phyloP scores from a whole-genome alignment of 2,888 invertebrate species.

The Listrodromus nycthemerus region DNA sequence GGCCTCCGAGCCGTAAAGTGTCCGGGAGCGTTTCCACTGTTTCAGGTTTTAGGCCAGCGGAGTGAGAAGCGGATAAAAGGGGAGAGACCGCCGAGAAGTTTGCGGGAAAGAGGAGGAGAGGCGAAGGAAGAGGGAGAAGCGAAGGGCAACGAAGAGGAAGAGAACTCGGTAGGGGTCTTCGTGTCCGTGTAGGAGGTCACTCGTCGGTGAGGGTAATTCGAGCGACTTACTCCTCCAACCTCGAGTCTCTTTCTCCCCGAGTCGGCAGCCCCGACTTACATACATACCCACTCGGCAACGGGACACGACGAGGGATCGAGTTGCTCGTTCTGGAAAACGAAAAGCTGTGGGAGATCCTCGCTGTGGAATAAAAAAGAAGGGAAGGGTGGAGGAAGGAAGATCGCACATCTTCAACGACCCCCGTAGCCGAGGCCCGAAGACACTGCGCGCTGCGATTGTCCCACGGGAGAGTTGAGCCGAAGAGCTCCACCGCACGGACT shows the following conservation, averaged over 20 bases:
- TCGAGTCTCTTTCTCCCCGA: conserved; percentile 47
- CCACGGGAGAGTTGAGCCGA: conserved; percentile 37
- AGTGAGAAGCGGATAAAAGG: conserved; percentile 49
- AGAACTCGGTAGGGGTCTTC: conserved; percentile 47
- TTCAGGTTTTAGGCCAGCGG: conserved; percentile 73
- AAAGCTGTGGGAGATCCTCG: conserved; percentile 49
- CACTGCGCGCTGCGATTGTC: conserved; percentile 61
- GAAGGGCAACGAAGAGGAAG: conserved; percentile 24
- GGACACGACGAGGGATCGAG: conserved; percentile 39
- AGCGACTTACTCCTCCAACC: conserved; percentile 62
- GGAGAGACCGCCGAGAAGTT: conserved; percentile 25
- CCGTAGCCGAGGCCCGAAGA: conserved; percentile 26
- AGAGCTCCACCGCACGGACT: conserved; percentile 38
- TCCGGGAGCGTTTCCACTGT: conserved; percentile 73
- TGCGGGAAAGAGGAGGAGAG: conserved; percentile 16
- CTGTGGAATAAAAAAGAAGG: conserved; percentile 4
- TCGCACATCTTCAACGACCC: conserved; percentile 55
- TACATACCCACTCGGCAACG: conserved; percentile 53
- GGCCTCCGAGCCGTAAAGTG: conserved; percentile 72
- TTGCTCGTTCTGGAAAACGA: conserved; percentile 49
- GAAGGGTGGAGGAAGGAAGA: conserved; percentile 26
- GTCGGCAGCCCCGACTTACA: conserved; percentile 18
- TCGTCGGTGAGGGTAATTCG: conserved; percentile 65
- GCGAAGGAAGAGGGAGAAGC: conserved; percentile 39
- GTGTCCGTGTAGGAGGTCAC: conserved; percentile 60